phyloP scores from a whole-genome alignment of 2,888 invertebrate species.

The Amphipyra tragopoginis region DNA sequence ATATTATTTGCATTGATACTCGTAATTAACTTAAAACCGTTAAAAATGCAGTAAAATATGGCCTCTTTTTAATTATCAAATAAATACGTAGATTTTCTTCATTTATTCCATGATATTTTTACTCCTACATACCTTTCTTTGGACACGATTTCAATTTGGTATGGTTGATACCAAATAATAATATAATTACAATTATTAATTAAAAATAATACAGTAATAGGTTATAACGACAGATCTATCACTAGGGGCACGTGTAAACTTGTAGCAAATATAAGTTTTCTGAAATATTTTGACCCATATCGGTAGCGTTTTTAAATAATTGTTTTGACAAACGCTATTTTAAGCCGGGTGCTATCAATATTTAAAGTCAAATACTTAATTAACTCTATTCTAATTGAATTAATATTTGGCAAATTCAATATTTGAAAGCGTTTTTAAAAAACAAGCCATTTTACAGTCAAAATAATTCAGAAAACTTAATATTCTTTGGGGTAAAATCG shows the following conservation, averaged over 20 bases:
- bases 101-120: constrained; percentile 70
- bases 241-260: constrained; percentile 55
- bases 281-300: constrained; percentile 42
- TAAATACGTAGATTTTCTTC: constrained; percentile 76
- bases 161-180: constrained; percentile 72
- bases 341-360: no score
- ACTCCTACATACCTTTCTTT: constrained; percentile 78
- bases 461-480: constrained; percentile 57
- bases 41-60: constrained; percentile 78
- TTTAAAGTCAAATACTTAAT: no score
- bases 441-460: neutral
- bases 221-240: constrained; percentile 67
- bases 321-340: no score
- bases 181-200: constrained; percentile 61
- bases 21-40: constrained; percentile 70
- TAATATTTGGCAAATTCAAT: no score
- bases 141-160: constrained; percentile 84
- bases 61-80: constrained; percentile 76
- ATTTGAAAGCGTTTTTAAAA: neutral
- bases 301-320: neutral
- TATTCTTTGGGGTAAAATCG: constrained; percentile 29
- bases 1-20: constrained; percentile 56
- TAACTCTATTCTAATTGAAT: no score
- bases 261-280: constrained; percentile 57
- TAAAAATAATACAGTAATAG: constrained; percentile 48